Evolutionary conservation across 2,888 invertebrate genomes (phyloP), one percentile per base, ranked within the genome.

Genomic region (Chaetogeoica ovagalla): DNA sequence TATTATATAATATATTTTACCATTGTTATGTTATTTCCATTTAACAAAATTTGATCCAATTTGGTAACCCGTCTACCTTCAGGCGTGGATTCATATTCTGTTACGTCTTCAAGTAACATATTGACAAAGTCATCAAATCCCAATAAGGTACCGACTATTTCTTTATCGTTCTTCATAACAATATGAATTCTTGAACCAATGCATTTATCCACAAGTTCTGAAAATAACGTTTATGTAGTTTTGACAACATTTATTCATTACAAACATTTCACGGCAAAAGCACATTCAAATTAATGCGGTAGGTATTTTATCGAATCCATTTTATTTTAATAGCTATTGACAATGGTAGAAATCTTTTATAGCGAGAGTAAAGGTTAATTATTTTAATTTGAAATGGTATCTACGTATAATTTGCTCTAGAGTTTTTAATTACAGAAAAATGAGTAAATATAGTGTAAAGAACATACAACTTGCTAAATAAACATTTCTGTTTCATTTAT

Each of bases 101-200:
- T 97, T 6, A 98, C 98, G 89, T 98, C 98, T 86, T 98, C 98
- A 83, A 98, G 87, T 72, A 98, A 90, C 98, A 98, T 98, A 86
- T 98, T 98, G 55, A 98, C 98, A 87, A 97, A 98, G 87, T 98
- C 98, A 87, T 98, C 98, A 86, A 98, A 98, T 11, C 98, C 99
- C 83, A 97, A 89, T 72, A 99, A 87, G 0, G 98, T 98, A 82
- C 99, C 99, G 17, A 98, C 98, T 87, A 99, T 97, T 90, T 99
- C 99, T 87, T 98, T 98, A 86, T 99, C 99, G 86, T 97, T 98
- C 88, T 99, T 99, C 99, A 99, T 99, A 83, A 99, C 97, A 43
- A 99, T 98, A 87, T 99, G 99, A 85, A 99, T 98, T 83, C 97
- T 90, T 0, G 98, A 98, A 57, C 99, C 99, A 86, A 99, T 99